Percentiles rank a stretch among this genome's conserved stretches.
Conservation (phyloP, 2,888 invertebrate genomes). For the Phaedon cochleariae region DNA sequence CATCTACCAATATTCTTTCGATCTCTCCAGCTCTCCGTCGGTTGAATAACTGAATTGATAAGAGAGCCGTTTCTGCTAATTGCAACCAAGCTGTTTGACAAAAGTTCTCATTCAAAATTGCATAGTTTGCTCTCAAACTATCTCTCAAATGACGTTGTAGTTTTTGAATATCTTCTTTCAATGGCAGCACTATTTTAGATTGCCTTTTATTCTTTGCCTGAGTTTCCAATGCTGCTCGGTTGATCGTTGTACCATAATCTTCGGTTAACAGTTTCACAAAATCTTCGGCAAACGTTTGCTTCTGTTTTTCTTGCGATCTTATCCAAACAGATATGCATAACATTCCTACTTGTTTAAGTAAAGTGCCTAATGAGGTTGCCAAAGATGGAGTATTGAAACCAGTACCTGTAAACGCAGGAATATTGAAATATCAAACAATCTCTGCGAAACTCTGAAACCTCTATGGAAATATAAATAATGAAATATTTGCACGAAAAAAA, state of each 20-base stretch:
- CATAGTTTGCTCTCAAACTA: conserved; percentile 9
- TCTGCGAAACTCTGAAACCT: conserved; percentile 5
- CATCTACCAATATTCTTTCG: conserved; percentile 12
- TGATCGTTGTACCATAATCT: conserved; percentile 12
- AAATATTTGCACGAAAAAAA: no score
- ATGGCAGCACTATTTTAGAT: conserved; percentile 9
- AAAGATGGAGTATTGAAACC: conserved; percentile 18
- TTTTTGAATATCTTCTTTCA: conserved; percentile 12
- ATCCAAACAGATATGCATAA: conserved; percentile 21
- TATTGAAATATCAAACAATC: conserved; percentile 10
- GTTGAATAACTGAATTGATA: conserved; percentile 18
- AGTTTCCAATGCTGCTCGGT: conserved; percentile 13
- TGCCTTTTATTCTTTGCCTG: conserved; percentile 14
- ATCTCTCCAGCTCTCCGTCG: conserved; percentile 18
- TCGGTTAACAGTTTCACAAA: conserved; percentile 11
- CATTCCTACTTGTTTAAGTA: conserved; percentile 16
- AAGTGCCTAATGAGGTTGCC: conserved; percentile 16
- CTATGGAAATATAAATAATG: background rate
- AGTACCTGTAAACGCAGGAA: conserved; percentile 11
- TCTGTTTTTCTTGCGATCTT: conserved; percentile 2
- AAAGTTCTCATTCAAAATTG: conserved; percentile 13
- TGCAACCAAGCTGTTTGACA: conserved; percentile 15
- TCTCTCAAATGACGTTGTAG: conserved; percentile 13
- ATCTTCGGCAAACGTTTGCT: conserved; percentile 16
- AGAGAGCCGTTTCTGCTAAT: conserved; percentile 12